Evolutionary conservation across 2,113 vertebrate species (phyloP), one percentile per base, ranked within the genome.

Genomic region (Salminus brasiliensis): DNA sequence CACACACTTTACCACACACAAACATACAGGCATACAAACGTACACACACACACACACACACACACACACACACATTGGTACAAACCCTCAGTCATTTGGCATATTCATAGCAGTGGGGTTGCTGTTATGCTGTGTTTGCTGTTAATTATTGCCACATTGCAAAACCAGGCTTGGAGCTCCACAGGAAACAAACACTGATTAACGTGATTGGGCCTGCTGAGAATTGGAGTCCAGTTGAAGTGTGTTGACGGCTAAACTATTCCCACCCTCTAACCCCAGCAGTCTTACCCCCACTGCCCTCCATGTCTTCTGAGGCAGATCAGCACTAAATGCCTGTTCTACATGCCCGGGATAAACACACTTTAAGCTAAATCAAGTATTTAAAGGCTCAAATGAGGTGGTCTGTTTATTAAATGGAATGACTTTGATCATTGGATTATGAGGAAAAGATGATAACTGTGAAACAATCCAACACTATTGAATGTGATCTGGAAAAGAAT

Each of bases 101-200:
- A 80, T 73, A 83, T 77, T 86, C 84, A 72, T 78, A 74, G 70
- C 67, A 76, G 72, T 70, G 68, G 57, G 84, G 84, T 88, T 83
- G 82, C 84, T 85, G 83, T 83, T 77, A 80, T 70, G 76, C 77
- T 76, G 76, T 86, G 83, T 83, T 86, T 83, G 81, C 75, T 89
- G 90, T 92, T 92, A 91, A 92, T 92, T 87, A 91, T 93, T 92
- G 83, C 86, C 88, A 87, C 83, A 78, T 86, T 55, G 81, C 55
- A 3, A 85, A 74, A 71, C 73, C 55, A 83, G 87, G 80, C 88
- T 88, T 86, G 82, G 68, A 77, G 80, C 67, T 79, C 83, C 71
- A 86, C 85, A 77, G 81, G 87, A 82, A 81, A 87, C 88, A 88
- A 87, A 89, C 88, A 89, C 89, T 91, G 83, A 93, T 92, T 91